Evolutionary conservation across 2,797 vertebrate species (phyloP).

Genomic region (Tauraco hartlaubi): DNA sequence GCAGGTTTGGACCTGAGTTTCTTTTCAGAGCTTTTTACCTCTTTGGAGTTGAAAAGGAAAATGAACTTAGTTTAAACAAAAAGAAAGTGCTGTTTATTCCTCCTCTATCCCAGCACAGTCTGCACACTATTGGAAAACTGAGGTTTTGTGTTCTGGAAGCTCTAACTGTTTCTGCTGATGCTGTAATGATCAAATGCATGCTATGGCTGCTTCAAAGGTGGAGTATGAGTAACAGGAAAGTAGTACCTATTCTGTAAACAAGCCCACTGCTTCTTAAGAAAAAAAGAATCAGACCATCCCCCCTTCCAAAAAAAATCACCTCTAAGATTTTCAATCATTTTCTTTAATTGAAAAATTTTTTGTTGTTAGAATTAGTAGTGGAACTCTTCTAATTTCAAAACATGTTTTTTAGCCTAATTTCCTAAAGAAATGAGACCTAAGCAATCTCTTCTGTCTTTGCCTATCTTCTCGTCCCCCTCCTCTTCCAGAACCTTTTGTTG

Average conservation of each 20-base stretch:
- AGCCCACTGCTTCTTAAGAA: neutral
- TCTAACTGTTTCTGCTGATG: neutral
- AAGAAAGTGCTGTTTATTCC: neutral
- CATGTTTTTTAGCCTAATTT: neutral
- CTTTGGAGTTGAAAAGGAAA: neutral
- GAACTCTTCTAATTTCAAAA: neutral
- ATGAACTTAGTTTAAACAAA: neutral
- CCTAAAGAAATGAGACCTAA: neutral
- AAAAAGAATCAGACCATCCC: neutral
- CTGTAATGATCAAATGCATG: neutral
- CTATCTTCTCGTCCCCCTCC: neutral
- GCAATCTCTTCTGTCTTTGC: neutral
- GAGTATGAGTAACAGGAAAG: constrained; percentile 39
- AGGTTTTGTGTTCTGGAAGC: constrained; percentile 34
- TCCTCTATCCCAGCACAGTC: neutral
- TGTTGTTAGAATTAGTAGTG: neutral
- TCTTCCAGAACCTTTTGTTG: neutral
- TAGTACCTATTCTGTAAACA: neutral
- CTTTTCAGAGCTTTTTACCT: neutral
- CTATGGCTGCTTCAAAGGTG: constrained; percentile 15
- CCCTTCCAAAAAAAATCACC: neutral
- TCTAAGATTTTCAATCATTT: neutral
- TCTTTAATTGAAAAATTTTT: neutral
- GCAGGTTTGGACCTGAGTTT: neutral
- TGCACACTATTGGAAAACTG: neutral